Conservation (phyloP, 2,797 vertebrate genomes). For the Chaetodon trifasciatus region DNA sequence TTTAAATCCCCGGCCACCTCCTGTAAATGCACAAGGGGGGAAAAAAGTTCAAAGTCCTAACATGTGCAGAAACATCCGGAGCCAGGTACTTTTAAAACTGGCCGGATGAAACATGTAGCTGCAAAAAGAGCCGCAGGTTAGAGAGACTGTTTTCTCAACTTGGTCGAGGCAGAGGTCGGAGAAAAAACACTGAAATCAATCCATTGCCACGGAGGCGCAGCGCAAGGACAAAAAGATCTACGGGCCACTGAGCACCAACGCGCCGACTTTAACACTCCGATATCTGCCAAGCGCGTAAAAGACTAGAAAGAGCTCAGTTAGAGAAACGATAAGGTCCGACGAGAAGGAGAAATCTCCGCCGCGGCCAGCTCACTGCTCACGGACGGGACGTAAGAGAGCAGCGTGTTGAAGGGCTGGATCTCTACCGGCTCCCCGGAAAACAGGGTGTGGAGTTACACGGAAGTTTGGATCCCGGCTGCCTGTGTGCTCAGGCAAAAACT, state of each 20-base stretch:
- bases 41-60: conserved; percentile 80
- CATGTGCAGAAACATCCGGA: conserved; percentile 77
- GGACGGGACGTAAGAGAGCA: conserved; percentile 80
- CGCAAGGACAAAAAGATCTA: conserved; percentile 35
- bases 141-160: conserved; percentile 82
- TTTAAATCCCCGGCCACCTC: conserved; percentile 71
- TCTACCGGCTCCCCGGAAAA: conserved; percentile 83
- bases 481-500: conserved; percentile 50
- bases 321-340: conserved; percentile 67
- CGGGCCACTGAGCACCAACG: conserved; percentile 40
- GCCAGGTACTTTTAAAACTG: conserved; percentile 79
- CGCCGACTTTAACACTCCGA: conserved; percentile 36
- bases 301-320: conserved; percentile 36
- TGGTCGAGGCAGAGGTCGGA: conserved; percentile 78
- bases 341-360: conserved; percentile 74
- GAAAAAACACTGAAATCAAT: conserved; percentile 82
- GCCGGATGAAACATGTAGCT: conserved; percentile 83
- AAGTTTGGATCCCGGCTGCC: conserved; percentile 72
- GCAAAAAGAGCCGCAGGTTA: conserved; percentile 75
- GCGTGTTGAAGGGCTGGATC: conserved; percentile 83
- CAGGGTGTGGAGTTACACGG: conserved; percentile 77
- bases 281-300: conserved; percentile 37
- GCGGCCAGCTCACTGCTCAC: conserved; percentile 78
- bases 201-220: conserved; percentile 81
- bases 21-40: conserved; percentile 56